Base-by-base conservation (phyloP, 1,140 invertebrate species). In the Phortica variegata region DNA sequence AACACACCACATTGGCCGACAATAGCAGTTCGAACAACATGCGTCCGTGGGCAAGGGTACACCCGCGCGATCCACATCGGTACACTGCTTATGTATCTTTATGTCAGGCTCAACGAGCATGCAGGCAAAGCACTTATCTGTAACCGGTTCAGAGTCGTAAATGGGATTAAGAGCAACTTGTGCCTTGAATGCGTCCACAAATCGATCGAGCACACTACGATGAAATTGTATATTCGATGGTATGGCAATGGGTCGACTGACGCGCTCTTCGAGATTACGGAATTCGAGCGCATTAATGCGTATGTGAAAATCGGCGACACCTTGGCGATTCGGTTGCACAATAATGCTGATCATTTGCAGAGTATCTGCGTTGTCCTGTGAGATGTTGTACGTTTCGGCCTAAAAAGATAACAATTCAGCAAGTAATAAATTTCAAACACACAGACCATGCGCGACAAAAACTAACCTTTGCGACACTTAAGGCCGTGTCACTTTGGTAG, bases 1-100 rank as follows among this genome's bases (percentile, higher is more conserved):
- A 7, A 86, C 77, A 79, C 93, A 95, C 92, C 92, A 95, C 85
- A 95, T 87, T 13, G 91, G 91, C 39, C 87, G 83, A 65, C 89
- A 92, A 49, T 79, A 74, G 51, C 81, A 83, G 47, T 79, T 78
- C 43, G 78, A 78, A 61, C 84, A 85, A 20, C 77, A 70, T 4
- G 71, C 58, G 38, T 68, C 62, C 10, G 51, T 47, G 4, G 66
- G 21, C 54, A 75, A 12, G 49, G 75, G 61, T 60, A 58, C 51
- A 33, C 61, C 37, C 41, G 49, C 47, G 48, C 61, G 65, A 57
- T 77, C 56, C 44, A 62, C 45, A 57, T 75, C 74, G 49, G 68
- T 80, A 78, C 91, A 95, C 36, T 83, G 79, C 69, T 87, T 88
- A 34, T 84, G 80, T 7, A 96, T 77, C 78, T 93, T 94, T 6